These are phyloP conservation scores for Oryzias woworae DNA, from an alignment of 2,113 vertebrate genomes.

Conservation along the genomic window DNA sequence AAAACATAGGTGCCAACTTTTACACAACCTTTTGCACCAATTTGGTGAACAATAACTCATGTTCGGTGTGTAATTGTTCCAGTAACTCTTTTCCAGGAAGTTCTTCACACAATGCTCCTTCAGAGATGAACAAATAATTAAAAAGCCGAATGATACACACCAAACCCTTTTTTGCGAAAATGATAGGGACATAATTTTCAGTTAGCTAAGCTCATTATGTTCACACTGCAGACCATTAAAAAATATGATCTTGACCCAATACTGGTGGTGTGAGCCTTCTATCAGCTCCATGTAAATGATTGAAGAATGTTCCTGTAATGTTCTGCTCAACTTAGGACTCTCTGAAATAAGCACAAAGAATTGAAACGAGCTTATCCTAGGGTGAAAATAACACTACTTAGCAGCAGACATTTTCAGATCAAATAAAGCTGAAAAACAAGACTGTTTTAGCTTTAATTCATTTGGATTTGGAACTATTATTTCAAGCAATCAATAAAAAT, in stretches of 20 bases:
- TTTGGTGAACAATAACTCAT: not conserved
- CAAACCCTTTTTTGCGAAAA: not conserved
- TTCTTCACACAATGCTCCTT: constrained; percentile 3
- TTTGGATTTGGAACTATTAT: too few relatives aligned
- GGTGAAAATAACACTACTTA: too few relatives aligned
- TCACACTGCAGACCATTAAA: not conserved
- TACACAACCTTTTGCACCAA: not conserved
- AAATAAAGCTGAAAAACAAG: too few relatives aligned
- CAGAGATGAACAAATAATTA: not conserved
- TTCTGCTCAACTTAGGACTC: not conserved
- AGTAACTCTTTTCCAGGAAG: constrained; percentile 20
- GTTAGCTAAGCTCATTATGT: not conserved
- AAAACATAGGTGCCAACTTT: not conserved
- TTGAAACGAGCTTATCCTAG: too few relatives aligned
- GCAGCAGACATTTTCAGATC: too few relatives aligned
- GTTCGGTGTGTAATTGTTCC: not conserved
- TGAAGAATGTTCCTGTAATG: not conserved
- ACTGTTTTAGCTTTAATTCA: too few relatives aligned
- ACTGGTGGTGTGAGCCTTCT: not conserved
- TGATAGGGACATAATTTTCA: constrained; percentile 16
- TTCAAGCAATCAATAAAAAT: too few relatives aligned
- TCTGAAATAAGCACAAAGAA: too few relatives aligned
- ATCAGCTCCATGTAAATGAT: not conserved
- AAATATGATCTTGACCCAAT: not conserved
- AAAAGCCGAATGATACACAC: not conserved